Percentiles rank a stretch among this genome's conserved stretches.
These are phyloP conservation scores for Oscarella lobularis DNA, from an alignment of 37 sponge, comb jelly and placozoan species.

Conservation along the genomic window DNA sequence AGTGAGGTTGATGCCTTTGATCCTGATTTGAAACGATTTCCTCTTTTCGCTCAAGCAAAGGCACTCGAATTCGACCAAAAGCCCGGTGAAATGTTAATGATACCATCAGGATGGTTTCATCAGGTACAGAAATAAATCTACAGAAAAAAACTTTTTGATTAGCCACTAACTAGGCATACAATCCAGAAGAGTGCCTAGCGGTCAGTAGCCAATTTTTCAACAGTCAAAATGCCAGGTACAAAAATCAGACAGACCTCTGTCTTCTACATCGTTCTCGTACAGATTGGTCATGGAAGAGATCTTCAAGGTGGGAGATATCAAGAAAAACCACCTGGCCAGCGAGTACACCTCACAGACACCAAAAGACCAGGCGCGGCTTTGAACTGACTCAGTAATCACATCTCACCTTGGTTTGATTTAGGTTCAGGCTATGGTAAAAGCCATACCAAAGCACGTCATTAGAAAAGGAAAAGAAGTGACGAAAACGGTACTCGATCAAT, in stretches of 20 bases:
- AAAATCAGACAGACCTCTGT: background rate
- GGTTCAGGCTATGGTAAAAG: background rate
- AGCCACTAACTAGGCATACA: conserved; percentile 3
- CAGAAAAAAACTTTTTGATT: background rate
- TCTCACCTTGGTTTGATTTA: background rate
- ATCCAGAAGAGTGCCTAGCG: background rate
- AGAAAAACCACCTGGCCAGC: background rate
- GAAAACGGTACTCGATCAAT: background rate
- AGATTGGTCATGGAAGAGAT: background rate
- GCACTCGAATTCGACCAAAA: background rate
- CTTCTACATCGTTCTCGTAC: background rate
- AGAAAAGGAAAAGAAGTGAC: background rate
- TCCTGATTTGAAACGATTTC: background rate
- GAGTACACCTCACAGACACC: background rate
- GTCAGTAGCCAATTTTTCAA: background rate
- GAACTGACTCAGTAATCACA: background rate
- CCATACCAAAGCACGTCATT: background rate
- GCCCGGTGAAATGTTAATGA: background rate
- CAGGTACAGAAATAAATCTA: background rate
- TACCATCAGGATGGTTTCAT: background rate
- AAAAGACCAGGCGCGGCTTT: background rate
- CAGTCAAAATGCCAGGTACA: background rate
- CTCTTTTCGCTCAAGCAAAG: background rate
- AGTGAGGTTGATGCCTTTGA: conserved; percentile 2
- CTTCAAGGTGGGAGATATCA: background rate